These are phyloP conservation scores for Pyrrhosoma nymphula DNA, from an alignment of 2,888 invertebrate species.

Conservation along the genomic window DNA sequence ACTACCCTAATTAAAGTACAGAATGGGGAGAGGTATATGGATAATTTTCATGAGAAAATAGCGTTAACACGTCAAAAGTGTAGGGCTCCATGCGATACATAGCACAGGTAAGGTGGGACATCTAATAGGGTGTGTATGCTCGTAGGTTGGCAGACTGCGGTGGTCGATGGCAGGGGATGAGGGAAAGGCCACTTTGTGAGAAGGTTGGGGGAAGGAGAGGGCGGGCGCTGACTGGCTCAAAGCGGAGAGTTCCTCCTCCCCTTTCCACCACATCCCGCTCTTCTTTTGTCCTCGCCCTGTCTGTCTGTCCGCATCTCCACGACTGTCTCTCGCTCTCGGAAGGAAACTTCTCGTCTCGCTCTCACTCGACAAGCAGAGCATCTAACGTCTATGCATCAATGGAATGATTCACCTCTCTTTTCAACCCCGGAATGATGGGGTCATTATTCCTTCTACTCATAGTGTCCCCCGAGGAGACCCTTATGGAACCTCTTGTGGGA, in stretches of 20 bases:
- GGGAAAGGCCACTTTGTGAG: neutral
- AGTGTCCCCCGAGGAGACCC: neutral
- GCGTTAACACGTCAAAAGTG: too few species aligned
- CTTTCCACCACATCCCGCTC: neutral
- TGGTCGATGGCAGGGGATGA: neutral
- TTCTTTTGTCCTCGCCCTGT: neutral
- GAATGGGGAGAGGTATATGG: too few species aligned
- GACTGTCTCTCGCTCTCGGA: neutral
- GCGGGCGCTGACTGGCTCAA: neutral
- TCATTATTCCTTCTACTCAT: neutral
- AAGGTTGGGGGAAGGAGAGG: neutral
- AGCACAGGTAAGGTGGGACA: too few species aligned
- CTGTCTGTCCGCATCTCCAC: neutral
- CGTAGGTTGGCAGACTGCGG: neutral
- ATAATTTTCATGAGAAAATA: too few species aligned
- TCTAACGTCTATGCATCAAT: neutral
- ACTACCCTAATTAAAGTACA: too few species aligned
- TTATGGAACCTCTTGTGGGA: neutral
- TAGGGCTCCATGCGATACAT: too few species aligned
- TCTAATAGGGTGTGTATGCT: too few species aligned
- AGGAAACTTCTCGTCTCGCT: neutral
- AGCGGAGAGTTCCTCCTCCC: neutral
- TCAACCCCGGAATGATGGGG: neutral
- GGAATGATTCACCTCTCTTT: constrained; percentile 1
- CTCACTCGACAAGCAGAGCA: neutral